These are phyloP conservation scores for Microdon myrmicae DNA, from an alignment of 2,888 invertebrate genomes.

Conservation along the genomic window DNA sequence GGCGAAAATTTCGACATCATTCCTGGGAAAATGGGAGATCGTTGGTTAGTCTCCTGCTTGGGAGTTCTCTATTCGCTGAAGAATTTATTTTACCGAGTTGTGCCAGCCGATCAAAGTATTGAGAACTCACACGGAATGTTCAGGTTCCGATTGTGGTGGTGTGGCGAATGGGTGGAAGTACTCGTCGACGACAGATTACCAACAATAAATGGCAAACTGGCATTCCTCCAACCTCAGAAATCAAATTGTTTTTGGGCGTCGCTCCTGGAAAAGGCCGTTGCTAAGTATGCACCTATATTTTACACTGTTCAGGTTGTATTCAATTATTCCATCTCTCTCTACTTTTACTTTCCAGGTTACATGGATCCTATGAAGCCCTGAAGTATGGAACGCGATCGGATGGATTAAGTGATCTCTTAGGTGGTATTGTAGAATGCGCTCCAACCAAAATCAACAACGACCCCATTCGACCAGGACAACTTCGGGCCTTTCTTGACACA, in stretches of 20 bases:
- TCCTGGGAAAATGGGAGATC: conserved; percentile 90
- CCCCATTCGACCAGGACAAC: conserved; percentile 71
- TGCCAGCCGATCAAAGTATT: conserved; percentile 89
- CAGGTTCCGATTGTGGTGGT: conserved; percentile 93
- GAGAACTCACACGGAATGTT: conserved; percentile 80
- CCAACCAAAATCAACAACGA: conserved; percentile 77
- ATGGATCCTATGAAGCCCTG: conserved; percentile 92
- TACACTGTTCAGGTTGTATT: no score
- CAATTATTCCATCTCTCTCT: conserved; percentile 5
- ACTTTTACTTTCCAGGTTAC: conserved; percentile 76
- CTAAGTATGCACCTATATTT: conserved; percentile 72
- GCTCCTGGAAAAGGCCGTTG: conserved; percentile 90
- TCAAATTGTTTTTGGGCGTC: conserved; percentile 91
- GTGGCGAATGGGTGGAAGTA: conserved; percentile 91
- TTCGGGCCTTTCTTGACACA: conserved; percentile 79
- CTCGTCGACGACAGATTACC: conserved; percentile 90
- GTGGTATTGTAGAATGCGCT: conserved; percentile 87
- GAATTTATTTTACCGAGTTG: conserved; percentile 89
- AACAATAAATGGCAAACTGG: conserved; percentile 85
- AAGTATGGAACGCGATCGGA: conserved; percentile 91
- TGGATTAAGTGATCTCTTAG: conserved; percentile 87
- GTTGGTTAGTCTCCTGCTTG: conserved; percentile 89
- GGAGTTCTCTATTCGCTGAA: conserved; percentile 86
- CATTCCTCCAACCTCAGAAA: conserved; percentile 84
- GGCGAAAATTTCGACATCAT: conserved; percentile 82